These are phyloP conservation scores for Manis crassicaudata DNA, from an alignment of 2,797 vertebrate species.

Conservation along the genomic window DNA sequence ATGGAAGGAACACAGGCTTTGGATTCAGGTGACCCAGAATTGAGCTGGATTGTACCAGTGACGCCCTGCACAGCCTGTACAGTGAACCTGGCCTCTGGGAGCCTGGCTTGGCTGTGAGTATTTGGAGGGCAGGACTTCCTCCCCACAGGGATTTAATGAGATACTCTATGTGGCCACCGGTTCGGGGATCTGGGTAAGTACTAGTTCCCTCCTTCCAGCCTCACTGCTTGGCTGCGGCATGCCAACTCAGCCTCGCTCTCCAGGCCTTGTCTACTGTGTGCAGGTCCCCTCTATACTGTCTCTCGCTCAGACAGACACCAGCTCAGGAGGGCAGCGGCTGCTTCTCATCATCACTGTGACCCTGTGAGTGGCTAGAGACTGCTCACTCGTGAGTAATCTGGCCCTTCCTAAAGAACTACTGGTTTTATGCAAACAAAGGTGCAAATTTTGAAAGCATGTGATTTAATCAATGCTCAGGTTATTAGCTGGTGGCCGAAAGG, in stretches of 20 bases:
- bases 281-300: not conserved
- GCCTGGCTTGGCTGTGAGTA: fast-evolving
- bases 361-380: not conserved
- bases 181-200: not conserved
- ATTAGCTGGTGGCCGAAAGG: not conserved
- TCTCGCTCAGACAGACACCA: not conserved
- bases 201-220: not conserved
- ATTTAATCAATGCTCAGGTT: not conserved
- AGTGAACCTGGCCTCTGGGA: fast-evolving
- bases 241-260: not conserved
- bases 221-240: not conserved
- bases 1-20: not conserved
- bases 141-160: not conserved
- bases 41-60: fast-evolving
- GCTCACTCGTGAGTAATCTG: not conserved
- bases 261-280: fast-evolving
- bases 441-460: not conserved
- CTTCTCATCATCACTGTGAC: not conserved
- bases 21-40: fast-evolving
- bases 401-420: not conserved
- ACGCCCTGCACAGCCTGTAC: fast-evolving
- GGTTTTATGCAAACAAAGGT: slow-evolving; percentile 17
- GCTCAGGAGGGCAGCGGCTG: fast-evolving
- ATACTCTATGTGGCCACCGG: not conserved
- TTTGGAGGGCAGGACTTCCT: too few species aligned